Percentiles rank a stretch among this genome's conserved stretches.
Evolutionary conservation across 2,888 invertebrate species (phyloP).

Genomic region (Chaetogeoica ovagalla): DNA sequence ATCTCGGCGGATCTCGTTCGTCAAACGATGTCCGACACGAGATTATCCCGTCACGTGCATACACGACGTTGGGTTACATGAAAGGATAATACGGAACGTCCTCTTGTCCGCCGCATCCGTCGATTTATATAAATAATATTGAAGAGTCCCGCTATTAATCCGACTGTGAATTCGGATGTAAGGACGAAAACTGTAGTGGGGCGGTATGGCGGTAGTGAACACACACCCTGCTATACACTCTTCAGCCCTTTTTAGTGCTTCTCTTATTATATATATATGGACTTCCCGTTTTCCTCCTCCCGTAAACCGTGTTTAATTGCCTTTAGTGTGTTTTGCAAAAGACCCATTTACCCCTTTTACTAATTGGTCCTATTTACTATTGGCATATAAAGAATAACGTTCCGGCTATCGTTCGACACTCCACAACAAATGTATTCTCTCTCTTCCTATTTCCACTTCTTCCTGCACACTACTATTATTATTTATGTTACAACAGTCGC

Average conservation of each 20-base stretch:
- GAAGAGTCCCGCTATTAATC: slow-evolving; percentile 29
- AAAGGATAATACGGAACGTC: slow-evolving; percentile 2
- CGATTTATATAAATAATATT: not conserved
- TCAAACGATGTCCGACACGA: not conserved
- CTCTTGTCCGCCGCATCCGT: not conserved
- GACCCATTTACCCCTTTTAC: slow-evolving; percentile 37
- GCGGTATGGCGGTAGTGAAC: not conserved
- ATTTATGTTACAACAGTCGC: not conserved
- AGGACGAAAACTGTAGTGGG: not conserved
- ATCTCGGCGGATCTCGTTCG: no score
- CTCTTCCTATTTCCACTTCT: not conserved
- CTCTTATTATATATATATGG: not conserved
- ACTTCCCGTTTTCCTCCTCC: no score
- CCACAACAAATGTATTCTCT: not conserved
- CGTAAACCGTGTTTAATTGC: slow-evolving; percentile 29
- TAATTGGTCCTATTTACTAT: slow-evolving; percentile 27
- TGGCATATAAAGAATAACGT: slow-evolving; percentile 18
- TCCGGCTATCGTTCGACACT: not conserved
- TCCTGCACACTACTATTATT: not conserved
- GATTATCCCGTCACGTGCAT: slow-evolving; percentile 18
- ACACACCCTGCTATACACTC: not conserved
- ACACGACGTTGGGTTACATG: not conserved
- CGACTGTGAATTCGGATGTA: slow-evolving; percentile 31
- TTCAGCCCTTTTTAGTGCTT: not conserved
- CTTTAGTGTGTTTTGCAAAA: slow-evolving; percentile 31